Evolutionary conservation across 2,888 invertebrate genomes (phyloP), one percentile per base, ranked within the genome.

Genomic region (Diadegma fenestrale): DNA sequence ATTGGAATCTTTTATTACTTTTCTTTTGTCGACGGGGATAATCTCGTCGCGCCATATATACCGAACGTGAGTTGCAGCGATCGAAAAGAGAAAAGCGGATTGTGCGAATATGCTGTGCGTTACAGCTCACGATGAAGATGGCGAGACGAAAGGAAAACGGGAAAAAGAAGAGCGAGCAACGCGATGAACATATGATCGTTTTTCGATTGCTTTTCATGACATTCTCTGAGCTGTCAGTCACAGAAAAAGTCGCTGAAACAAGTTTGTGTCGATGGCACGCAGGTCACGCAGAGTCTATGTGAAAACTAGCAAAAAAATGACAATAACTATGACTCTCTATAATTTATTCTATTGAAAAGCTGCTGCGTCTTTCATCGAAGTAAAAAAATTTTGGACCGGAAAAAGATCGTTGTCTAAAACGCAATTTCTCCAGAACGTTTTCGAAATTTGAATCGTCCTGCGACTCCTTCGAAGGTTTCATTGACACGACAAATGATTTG

Each of bases 11-110:
- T 43, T 22, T 63, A 10, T 79, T 45, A 37, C 30, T 26, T 78
- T 43, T 58, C 43, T 63, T n/a, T n/a, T 4, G n/a, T 8, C 12
- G 17, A 22, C 43, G 43, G 43, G 37, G 45, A 45, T 26, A 66
- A 73, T 78, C 45, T 61, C 66, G 82, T 61, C 45, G 45, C 26
- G 58, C 33, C 33, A 78, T 73, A 72, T 73, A 72, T 78, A 51
- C 33, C 19, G 33, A 63, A 48, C 10, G 33, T 33, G 17, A 37
- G 45, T 22, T 37, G 66, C 10, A 30, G 54, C 7, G n/a, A 58
- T 7, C 17, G 58, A 64, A 48, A 76, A 33, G 19, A 43, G 26
- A 5, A n/a, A 41, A 75, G n/a, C 22, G 45, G 33, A 37, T 63
- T 37, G 37, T 41, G 26, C 37, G 51, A 51, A 66, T 54, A 77